These are phyloP conservation scores for Strigamia maritima DNA, from an alignment of 2,888 invertebrate genomes.

Conservation along the genomic window DNA sequence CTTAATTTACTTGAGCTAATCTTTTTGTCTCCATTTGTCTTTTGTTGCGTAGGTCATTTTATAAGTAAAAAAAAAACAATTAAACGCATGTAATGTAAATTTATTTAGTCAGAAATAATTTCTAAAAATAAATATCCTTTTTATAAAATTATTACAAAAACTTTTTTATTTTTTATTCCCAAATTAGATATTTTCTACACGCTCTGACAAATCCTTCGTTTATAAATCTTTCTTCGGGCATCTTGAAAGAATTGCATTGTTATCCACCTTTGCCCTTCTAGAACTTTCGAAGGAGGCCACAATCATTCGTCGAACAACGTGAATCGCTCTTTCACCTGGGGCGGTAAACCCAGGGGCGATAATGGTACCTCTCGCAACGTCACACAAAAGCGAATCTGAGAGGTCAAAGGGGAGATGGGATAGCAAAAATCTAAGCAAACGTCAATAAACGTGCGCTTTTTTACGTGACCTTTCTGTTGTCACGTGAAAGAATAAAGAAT, in stretches of 20 bases:
- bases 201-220: neutral
- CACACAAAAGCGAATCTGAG: neutral
- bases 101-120: neutral
- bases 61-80: neutral
- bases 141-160: neutral
- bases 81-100: neutral
- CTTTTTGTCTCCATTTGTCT: neutral
- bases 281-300: conserved; percentile 24
- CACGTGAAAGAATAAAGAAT: conserved; percentile 18
- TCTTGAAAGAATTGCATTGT: neutral
- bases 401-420: neutral
- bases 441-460: conserved; percentile 18
- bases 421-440: neutral
- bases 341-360: conserved; percentile 21
- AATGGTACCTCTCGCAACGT: neutral
- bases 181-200: neutral
- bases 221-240: conserved; percentile 13
- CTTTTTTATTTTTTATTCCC: neutral
- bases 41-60: neutral
- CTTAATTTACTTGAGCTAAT: neutral
- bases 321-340: neutral
- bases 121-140: neutral
- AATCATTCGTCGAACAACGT: neutral
- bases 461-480: conserved; percentile 19
- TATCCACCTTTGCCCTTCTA: neutral